Percentiles rank a stretch among this genome's conserved stretches.
Conservation (phyloP, 2,888 invertebrate species). For the Maniola hyperantus region DNA sequence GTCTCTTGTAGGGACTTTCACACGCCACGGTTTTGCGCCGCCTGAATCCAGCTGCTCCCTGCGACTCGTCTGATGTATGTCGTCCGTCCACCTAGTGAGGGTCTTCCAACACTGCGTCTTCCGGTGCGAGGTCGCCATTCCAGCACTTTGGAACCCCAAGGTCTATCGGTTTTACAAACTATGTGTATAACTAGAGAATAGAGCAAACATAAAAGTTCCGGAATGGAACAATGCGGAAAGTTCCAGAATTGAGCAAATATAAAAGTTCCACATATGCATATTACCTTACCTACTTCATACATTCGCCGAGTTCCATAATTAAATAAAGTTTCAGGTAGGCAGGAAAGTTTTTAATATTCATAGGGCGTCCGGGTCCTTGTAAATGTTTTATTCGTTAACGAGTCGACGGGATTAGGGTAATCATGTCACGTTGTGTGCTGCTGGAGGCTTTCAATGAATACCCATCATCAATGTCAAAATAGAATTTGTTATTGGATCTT, state of each 20-base stretch:
- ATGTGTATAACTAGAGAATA: not conserved
- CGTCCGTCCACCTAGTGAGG: too few species aligned
- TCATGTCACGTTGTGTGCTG: constrained; percentile 75
- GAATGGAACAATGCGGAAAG: constrained; percentile 17
- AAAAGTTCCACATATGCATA: constrained; percentile 19
- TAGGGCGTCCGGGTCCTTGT: constrained; percentile 67
- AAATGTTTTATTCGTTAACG: constrained; percentile 82
- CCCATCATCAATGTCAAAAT: constrained; percentile 19
- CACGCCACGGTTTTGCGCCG: too few species aligned
- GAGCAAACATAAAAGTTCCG: constrained; percentile 12
- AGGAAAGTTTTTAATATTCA: constrained; percentile 78
- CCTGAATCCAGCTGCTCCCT: too few species aligned
- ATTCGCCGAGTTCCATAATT: constrained; percentile 63
- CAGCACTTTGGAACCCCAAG: too few species aligned
- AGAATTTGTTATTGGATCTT: not conserved
- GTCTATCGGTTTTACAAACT: too few species aligned
- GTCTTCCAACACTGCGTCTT: too few species aligned
- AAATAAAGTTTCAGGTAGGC: constrained; percentile 78
- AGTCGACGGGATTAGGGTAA: constrained; percentile 74
- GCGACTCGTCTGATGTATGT: too few species aligned
- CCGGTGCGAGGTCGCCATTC: too few species aligned
- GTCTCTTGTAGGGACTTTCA: too few species aligned
- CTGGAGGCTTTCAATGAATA: constrained; percentile 69
- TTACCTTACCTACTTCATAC: constrained; percentile 42
- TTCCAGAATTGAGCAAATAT: constrained; percentile 16